Evolutionary conservation across 2,113 vertebrate species (phyloP).

Genomic region (Eclectus roratus): DNA sequence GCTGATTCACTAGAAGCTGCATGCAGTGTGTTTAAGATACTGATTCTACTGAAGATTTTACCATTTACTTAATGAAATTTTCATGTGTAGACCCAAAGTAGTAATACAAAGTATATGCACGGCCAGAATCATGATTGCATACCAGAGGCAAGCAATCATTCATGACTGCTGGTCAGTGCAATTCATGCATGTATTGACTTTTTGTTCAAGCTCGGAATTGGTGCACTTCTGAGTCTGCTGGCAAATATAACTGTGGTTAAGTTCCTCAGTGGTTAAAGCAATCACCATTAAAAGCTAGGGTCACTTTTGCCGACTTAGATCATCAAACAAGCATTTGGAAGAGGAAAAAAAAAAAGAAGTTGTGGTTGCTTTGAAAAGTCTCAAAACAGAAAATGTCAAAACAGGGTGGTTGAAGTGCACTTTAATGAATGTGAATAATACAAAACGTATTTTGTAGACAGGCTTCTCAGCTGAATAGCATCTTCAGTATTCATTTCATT

Average conservation of each 20-base stretch:
- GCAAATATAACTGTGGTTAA: neutral
- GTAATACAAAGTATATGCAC: neutral
- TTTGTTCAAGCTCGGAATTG: neutral
- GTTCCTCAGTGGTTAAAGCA: neutral
- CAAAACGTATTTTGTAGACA: conserved; percentile 12
- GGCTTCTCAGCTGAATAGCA: conserved; percentile 54
- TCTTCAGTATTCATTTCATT: conserved; percentile 14
- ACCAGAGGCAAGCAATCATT: neutral
- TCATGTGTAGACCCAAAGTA: neutral
- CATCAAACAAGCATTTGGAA: neutral
- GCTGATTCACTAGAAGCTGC: neutral
- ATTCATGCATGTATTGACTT: rapidly evolving
- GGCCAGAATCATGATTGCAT: neutral
- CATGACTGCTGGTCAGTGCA: neutral
- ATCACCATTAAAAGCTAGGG: neutral
- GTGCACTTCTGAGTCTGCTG: neutral
- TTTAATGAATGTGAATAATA: conserved; percentile 33
- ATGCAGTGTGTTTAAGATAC: neutral
- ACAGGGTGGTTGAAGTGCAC: neutral
- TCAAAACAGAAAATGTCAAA: neutral
- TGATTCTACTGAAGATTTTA: neutral
- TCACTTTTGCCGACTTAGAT: neutral
- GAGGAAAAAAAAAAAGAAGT: neutral
- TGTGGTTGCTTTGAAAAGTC: neutral
- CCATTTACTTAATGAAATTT: neutral